A percentile compares a stretch with the other conserved stretches of the same genome.
Conservation (phyloP, 2,113 vertebrate genomes). For the Antechinus flavipes region DNA sequence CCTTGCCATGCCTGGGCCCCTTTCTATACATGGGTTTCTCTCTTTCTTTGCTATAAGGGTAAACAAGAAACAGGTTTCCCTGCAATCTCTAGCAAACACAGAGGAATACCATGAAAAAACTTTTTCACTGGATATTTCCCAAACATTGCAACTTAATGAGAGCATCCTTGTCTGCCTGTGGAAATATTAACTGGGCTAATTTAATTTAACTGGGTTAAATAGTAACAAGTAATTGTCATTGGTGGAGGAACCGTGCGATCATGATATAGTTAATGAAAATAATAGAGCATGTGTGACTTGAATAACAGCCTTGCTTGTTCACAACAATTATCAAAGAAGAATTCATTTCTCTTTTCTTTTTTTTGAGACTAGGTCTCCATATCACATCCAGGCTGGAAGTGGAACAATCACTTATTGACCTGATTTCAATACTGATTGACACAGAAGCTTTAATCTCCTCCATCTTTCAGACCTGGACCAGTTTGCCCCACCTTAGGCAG, state of each 20-base stretch:
- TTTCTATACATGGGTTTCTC: background rate
- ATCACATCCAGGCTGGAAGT: background rate
- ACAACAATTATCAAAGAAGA: background rate
- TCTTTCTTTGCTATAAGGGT: background rate
- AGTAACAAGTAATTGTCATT: background rate
- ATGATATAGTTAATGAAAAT: background rate
- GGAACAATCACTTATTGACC: background rate
- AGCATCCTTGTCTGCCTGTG: background rate
- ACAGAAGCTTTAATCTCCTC: background rate
- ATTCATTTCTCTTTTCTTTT: background rate
- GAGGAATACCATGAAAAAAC: background rate
- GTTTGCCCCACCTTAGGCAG: background rate
- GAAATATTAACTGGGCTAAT: background rate
- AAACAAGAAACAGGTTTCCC: background rate
- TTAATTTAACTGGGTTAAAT: too few relatives aligned
- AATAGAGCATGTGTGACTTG: background rate
- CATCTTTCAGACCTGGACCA: background rate
- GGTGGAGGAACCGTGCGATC: background rate
- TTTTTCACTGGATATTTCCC: background rate
- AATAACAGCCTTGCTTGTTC: background rate
- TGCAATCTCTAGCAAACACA: background rate
- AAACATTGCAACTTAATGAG: background rate
- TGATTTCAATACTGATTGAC: background rate
- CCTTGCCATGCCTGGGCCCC: too few relatives aligned
- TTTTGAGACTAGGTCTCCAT: background rate